Percentiles rank a stretch among this genome's conserved stretches.
These are phyloP conservation scores for Helicolenus hilgendorfi DNA, from an alignment of 2,797 vertebrate genomes.

Conservation along the genomic window DNA sequence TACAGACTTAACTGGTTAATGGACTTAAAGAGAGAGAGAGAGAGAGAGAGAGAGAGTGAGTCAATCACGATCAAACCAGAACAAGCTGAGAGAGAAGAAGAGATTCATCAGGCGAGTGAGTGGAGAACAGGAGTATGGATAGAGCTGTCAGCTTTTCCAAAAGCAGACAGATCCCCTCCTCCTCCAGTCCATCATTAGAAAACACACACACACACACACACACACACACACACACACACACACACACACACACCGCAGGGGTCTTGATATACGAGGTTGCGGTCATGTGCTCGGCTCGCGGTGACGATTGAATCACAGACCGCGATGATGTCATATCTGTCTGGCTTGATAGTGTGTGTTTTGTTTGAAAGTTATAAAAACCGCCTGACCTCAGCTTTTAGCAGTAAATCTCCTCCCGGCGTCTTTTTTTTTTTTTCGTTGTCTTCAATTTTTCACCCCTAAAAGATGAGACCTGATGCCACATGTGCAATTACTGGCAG, in stretches of 20 bases:
- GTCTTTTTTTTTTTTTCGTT: slow-evolving; percentile 42
- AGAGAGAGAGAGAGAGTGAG: too few relatives aligned
- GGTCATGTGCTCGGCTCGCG: slow-evolving; percentile 55
- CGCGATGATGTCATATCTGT: slow-evolving; percentile 82
- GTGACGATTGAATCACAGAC: slow-evolving; percentile 67
- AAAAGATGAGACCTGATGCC: slow-evolving; percentile 68
- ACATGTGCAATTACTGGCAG: slow-evolving; percentile 59
- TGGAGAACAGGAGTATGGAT: background rate
- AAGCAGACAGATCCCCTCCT: slow-evolving; percentile 17
- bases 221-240: slow-evolving; percentile 33
- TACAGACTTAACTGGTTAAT: background rate
- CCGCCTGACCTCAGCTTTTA: slow-evolving; percentile 48
- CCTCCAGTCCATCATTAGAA: slow-evolving; percentile 21
- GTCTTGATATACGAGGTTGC: slow-evolving; percentile 69
- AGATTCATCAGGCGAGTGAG: background rate
- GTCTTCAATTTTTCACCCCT: slow-evolving; percentile 47
- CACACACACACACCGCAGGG: slow-evolving; percentile 40
- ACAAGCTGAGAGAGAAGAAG: background rate
- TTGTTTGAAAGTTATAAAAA: slow-evolving; percentile 32
- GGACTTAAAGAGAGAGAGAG: background rate
- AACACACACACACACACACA: slow-evolving; percentile 19
- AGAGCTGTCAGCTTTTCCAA: slow-evolving; percentile 24
- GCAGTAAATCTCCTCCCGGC: slow-evolving; percentile 67
- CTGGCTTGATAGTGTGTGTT: slow-evolving; percentile 47
- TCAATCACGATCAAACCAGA: background rate